These are phyloP conservation scores for Pholis gunnellus DNA, from an alignment of 2,113 vertebrate genomes.

Conservation along the genomic window DNA sequence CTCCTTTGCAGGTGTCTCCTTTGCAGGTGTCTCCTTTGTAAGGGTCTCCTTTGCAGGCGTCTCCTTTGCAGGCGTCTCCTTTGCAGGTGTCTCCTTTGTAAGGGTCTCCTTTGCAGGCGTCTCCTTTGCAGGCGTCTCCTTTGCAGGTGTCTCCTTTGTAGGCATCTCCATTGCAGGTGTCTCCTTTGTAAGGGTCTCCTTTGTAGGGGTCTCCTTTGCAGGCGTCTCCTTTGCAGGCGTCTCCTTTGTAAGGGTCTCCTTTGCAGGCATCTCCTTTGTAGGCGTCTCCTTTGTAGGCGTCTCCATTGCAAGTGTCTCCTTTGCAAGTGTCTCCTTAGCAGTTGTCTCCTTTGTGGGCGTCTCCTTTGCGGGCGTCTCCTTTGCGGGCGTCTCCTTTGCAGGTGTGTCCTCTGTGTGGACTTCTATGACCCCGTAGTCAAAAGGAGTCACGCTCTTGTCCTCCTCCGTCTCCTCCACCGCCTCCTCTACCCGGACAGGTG, in stretches of 20 bases:
- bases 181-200: neutral
- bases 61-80: neutral
- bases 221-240: neutral
- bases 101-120: neutral
- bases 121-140: neutral
- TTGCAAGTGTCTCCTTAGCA: neutral
- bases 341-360: neutral
- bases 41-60: neutral
- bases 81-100: neutral
- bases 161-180: neutral
- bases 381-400: neutral
- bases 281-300: neutral
- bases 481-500: constrained; percentile 77
- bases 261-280: neutral
- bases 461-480: constrained; percentile 9
- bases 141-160: neutral
- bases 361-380: neutral
- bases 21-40: neutral
- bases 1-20: neutral
- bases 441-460: constrained; percentile 6
- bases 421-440: constrained; percentile 49
- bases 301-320: neutral
- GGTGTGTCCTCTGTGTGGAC: neutral
- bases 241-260: neutral
- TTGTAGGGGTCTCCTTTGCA: too few species aligned